Evolutionary conservation across 2,797 vertebrate genomes (phyloP).

Genomic region (Borostomias antarcticus): DNA sequence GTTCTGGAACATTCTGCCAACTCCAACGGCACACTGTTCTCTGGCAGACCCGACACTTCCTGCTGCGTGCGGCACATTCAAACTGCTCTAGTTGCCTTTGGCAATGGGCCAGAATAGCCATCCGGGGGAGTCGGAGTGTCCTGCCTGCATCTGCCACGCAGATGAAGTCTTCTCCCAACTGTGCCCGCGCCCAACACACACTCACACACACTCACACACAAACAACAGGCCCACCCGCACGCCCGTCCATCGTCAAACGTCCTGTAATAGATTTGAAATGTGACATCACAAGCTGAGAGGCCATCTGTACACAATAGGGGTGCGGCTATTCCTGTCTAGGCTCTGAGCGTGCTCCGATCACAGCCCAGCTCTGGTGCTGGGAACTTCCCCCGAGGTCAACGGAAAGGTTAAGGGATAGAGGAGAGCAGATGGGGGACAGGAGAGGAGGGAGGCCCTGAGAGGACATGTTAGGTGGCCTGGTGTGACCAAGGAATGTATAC

Average conservation of each 20-base stretch:
- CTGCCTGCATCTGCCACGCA: conserved; percentile 52
- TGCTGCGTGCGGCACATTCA: conserved; percentile 55
- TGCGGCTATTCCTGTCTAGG: no score
- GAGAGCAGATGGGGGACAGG: conserved; percentile 1
- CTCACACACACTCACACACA: no score
- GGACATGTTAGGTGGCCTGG: no score
- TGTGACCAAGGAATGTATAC: no score
- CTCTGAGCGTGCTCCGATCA: conserved; percentile 80
- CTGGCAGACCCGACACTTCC: conserved; percentile 62
- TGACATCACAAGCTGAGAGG: conserved; percentile 85
- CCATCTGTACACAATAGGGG: conserved; percentile 81
- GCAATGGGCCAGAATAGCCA: conserved; percentile 67
- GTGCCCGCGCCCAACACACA: conserved; percentile 38
- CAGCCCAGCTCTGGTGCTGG: conserved; percentile 70
- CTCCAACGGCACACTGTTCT: conserved; percentile 50
- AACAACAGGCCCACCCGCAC: no score
- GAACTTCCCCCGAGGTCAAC: conserved; percentile 76
- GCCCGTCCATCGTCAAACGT: conserved; percentile 77
- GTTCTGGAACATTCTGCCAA: conserved; percentile 58
- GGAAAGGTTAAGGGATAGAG: conserved; percentile 59
- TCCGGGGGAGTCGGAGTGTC: conserved; percentile 68
- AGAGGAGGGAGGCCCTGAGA: conserved; percentile 14
- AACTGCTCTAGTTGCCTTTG: conserved; percentile 64
- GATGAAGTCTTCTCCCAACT: conserved; percentile 69
- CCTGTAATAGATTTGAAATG: conserved; percentile 80